A percentile compares a stretch with the other conserved stretches of the same genome.
Evolutionary conservation across 2,113 vertebrate species (phyloP).

Genomic region (Falco punctatus): DNA sequence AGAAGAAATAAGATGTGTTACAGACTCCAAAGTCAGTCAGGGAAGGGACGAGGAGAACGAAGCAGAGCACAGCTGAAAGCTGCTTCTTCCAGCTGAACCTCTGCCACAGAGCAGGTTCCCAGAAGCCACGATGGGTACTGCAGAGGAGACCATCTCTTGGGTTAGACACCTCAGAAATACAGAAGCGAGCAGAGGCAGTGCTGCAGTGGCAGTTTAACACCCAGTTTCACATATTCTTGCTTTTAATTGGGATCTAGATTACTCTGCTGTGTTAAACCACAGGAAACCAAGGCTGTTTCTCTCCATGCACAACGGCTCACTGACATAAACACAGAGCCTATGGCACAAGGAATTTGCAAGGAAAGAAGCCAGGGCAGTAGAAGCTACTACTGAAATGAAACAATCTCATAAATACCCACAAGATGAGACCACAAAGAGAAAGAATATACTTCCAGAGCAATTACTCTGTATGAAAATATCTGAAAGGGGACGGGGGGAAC

Average conservation of each 20-base stretch:
- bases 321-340: neutral
- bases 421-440: neutral
- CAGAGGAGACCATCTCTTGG: neutral
- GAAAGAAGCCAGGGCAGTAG: neutral
- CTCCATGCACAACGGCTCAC: neutral
- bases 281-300: neutral
- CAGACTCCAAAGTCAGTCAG: neutral
- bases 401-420: neutral
- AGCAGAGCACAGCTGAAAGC: neutral
- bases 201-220: neutral
- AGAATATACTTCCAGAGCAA: neutral
- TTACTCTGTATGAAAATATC: neutral
- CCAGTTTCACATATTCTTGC: neutral
- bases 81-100: neutral
- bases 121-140: accelerated
- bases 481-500: neutral
- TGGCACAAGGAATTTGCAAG: neutral
- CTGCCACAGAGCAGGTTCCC: neutral
- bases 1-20: neutral
- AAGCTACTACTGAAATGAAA: neutral
- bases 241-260: neutral
- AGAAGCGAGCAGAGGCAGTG: neutral
- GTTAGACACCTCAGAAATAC: neutral
- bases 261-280: neutral
- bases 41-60: neutral